Base-by-base conservation (phyloP, 2,113 vertebrate genomes). In the Recurvirostra avosetta region DNA sequence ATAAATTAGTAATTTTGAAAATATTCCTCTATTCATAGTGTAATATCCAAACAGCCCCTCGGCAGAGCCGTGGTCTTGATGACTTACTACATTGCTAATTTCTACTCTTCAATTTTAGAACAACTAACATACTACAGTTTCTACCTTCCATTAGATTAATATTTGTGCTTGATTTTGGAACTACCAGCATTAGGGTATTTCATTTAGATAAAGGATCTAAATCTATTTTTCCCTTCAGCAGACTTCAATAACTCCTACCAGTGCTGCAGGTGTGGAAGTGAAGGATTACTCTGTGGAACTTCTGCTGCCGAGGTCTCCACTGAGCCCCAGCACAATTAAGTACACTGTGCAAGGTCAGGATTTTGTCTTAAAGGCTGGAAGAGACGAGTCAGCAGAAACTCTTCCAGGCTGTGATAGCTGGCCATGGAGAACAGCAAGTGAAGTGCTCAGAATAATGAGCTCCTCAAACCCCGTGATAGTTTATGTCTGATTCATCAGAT, bases 381-480 rank as follows among this genome's bases (percentile, higher is more conserved):
- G 80, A 91, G 91, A 89, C 8, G 92, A 96, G 89, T 95, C 96
- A 97, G 97, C 97, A 97, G 84, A 94, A 97, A 95, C 66, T 92
- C 70, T 85, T 85, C 84, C 89, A 73, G 86, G 58, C 86, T 63
- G 49, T 43, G 93, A 73, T 88, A 36, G 49, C 77, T 65, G 89
- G 82, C 94, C 36, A 15, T 88, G 79, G 94, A 97, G 95, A 96
- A 58, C 49, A 87, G 83, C 92, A 56, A 94, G 94, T 63, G 86
- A 89, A 95, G 95, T 59, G 91, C 91, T 96, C n/a, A 27, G 89
- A 91, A 87, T 97, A 97, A 97, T 95, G 89, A 97, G 94, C 77
- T 95, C 91, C 92, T 94, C 94, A 90, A 85, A 81, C 73, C 67
- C 47, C 0, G 0, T 47, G 88, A 96, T 92, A 16, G 61, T 84